A percentile compares a stretch with the other conserved stretches of the same genome.
phyloP scores from a whole-genome alignment of 1,140 invertebrate genomes.

The Procambarus clarkii region DNA sequence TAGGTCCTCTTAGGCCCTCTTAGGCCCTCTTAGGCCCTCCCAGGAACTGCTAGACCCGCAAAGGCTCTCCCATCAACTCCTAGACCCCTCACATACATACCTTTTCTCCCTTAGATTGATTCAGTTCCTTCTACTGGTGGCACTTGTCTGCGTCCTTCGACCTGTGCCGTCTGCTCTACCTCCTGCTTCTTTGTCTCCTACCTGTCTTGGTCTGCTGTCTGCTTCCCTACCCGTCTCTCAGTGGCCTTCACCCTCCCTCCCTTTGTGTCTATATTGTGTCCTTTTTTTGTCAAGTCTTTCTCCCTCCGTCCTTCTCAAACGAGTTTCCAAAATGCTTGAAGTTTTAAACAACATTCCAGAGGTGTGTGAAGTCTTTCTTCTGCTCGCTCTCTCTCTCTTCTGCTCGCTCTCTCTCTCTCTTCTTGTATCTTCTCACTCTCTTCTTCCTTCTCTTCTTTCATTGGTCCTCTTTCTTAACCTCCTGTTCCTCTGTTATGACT shows the following conservation, averaged over 20 bases:
- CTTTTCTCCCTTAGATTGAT: no score
- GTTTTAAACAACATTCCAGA: no score
- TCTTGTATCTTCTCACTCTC: background rate
- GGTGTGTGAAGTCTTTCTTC: background rate
- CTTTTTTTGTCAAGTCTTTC: background rate
- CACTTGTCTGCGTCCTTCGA: no score
- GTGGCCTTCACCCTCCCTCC: no score
- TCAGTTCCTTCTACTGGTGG: no score
- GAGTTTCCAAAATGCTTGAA: no score
- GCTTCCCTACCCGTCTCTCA: background rate
- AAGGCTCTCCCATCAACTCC: no score
- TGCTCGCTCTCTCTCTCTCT: background rate
- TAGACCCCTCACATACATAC: no score
- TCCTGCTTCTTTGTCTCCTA: no score
- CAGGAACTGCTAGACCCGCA: background rate
- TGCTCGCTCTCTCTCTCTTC: background rate
- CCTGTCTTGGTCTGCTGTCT: background rate
- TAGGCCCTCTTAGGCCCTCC: background rate
- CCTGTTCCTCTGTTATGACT: no score
- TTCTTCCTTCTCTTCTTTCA: background rate
- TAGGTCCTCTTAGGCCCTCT: background rate
- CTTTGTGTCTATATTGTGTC: background rate
- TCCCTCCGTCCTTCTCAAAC: background rate
- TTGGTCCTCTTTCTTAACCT: background rate
- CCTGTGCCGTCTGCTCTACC: no score